Conservation (phyloP, 2,113 vertebrate species). For the Plecturocebus donacophilus region DNA sequence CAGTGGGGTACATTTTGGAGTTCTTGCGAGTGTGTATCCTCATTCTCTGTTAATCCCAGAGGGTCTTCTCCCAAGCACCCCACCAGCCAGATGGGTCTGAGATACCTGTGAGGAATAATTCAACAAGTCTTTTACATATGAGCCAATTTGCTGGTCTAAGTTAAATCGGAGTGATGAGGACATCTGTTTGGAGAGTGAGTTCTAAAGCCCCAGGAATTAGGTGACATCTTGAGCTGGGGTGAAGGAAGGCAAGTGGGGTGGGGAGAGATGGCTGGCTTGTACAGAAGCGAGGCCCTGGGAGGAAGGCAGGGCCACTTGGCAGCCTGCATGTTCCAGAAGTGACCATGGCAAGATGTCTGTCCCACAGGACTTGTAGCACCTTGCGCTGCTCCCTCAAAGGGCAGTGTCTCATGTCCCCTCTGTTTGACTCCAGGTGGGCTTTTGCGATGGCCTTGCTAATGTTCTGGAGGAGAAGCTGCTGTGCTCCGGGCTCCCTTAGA, state of each 20-base stretch:
- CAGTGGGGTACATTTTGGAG: fast-evolving
- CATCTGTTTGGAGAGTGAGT: background rate
- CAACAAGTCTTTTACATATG: fast-evolving
- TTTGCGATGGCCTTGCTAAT: no score
- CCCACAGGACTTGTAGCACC: background rate
- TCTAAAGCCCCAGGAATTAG: background rate
- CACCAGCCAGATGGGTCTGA: background rate
- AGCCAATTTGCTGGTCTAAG: background rate
- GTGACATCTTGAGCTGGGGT: fast-evolving
- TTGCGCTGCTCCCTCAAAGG: background rate
- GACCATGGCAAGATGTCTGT: fast-evolving
- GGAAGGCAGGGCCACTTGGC: fast-evolving
- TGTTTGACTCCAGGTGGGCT: background rate
- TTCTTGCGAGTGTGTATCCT: background rate
- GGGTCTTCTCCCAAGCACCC: background rate
- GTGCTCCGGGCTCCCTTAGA: background rate
- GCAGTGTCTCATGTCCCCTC: fast-evolving
- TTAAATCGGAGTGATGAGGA: background rate
- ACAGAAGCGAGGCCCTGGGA: fast-evolving
- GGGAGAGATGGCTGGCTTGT: fast-evolving
- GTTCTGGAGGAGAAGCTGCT: no score
- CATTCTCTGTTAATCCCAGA: background rate
- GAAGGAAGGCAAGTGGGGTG: background rate
- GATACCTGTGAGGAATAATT: no score
- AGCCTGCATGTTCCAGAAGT: fast-evolving